phyloP scores from a whole-genome alignment of 2,797 vertebrate species.

The Allobates femoralis region DNA sequence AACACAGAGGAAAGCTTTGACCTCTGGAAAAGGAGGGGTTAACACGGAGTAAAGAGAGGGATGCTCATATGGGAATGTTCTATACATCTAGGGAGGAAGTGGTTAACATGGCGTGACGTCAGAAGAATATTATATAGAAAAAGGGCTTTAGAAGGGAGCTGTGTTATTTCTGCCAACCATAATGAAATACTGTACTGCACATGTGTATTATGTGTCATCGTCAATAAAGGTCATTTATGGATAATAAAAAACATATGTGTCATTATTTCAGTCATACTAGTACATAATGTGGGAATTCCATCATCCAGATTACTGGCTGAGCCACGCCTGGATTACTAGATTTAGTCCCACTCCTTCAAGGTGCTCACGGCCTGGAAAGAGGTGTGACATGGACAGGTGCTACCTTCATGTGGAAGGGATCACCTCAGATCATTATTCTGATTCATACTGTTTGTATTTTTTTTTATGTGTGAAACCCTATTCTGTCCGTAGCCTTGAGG shows the following conservation, averaged over 20 bases:
- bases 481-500: background rate
- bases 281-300: background rate
- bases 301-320: background rate
- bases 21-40: slow-evolving; percentile 7
- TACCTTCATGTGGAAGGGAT: background rate
- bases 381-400: background rate
- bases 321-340: slow-evolving; percentile 12
- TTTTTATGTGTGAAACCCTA: background rate
- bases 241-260: background rate
- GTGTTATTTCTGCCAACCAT: background rate
- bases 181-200: background rate
- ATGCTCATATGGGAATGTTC: background rate
- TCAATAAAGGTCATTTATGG: background rate
- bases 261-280: background rate
- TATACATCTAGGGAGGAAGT: slow-evolving; percentile 12
- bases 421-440: background rate
- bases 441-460: background rate
- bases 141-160: background rate
- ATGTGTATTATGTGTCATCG: background rate
- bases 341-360: background rate
- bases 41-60: background rate
- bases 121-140: slow-evolving; percentile 3
- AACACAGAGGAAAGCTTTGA: slow-evolving; percentile 50
- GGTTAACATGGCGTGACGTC: slow-evolving; percentile 7
- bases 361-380: background rate